Evolutionary conservation across 2,113 vertebrate species (phyloP), one percentile per base, ranked within the genome.

Genomic region (Shinisaurus crocodilurus): DNA sequence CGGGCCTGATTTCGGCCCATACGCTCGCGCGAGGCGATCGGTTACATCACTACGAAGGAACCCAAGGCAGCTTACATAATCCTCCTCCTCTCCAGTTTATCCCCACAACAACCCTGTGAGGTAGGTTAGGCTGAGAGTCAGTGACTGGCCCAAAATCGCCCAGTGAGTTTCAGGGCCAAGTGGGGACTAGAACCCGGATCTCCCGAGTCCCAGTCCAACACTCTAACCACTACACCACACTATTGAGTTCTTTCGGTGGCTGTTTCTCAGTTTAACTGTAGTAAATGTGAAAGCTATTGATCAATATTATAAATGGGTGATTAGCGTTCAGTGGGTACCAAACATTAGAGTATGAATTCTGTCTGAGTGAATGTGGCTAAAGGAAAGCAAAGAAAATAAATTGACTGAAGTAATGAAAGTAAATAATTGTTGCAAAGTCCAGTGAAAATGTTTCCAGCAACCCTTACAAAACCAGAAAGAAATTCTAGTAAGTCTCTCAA

Each of bases 361-460:
- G 13, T 94, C 92, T 94, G 6, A 82, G 86, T 92, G 65, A n/a
- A 43, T 50, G 80, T 90, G 10, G 8, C 34, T 92, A 79, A 93
- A 90, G 3, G 15, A 12, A 85, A 0, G 67, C 5, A 9, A 63
- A 77, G 86, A 18, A 84, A 90, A 87, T 88, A 86, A 89, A 77
- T 86, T 32, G 37, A 4, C 10, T 92, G 91, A 91, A 93, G 70
- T 32, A 89, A 85, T 94, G 89, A 90, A 92, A 91, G 37, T 48
- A 89, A 79, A 91, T 84, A 92, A 79, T 91, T 93, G 88, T 91
- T 93, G 27, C 2, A 75, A 74, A 57, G 54, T 2, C 91, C 93
- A 92, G 65, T 87, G 5, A 34, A 91, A 95, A 92, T 76, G 48
- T 48, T 25, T 81, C 60, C 90, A 92, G 12, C 88, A 91, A 92